phyloP scores from a whole-genome alignment of 2,797 vertebrate species.

The Poeciliopsis infans region DNA sequence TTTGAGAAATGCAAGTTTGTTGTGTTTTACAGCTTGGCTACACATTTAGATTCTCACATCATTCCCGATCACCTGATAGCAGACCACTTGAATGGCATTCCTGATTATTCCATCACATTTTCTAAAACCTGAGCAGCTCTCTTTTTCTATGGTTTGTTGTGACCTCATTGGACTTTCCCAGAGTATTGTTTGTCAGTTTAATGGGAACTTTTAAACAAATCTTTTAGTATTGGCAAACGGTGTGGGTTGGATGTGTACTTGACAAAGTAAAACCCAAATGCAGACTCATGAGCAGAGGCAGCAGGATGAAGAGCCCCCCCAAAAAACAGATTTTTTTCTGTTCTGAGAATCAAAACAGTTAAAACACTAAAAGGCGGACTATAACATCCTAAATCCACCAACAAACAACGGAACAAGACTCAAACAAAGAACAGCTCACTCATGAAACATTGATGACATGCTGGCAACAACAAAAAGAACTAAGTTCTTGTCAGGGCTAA shows the following conservation, averaged over 20 bases:
- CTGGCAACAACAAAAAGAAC: slow-evolving; percentile 8
- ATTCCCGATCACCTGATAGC: neutral
- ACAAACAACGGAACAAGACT: neutral
- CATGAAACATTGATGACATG: slow-evolving; percentile 4
- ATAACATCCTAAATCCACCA: neutral
- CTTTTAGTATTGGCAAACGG: neutral
- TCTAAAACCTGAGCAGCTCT: neutral
- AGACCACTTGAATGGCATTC: slow-evolving; percentile 8
- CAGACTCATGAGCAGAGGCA: neutral
- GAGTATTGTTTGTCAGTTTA: slow-evolving; percentile 5
- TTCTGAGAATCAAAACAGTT: neutral
- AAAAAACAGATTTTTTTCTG: neutral
- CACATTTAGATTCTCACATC: neutral
- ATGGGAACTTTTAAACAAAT: slow-evolving; percentile 13
- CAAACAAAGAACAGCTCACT: slow-evolving; percentile 1
- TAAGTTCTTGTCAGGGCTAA: neutral
- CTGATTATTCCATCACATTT: neutral
- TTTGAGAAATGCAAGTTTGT: slow-evolving; percentile 3
- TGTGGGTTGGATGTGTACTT: slow-evolving; percentile 5
- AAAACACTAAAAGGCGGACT: neutral
- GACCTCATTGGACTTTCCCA: slow-evolving; percentile 6
- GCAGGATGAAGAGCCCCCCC: neutral
- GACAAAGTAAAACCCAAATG: neutral
- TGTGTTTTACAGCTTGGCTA: too few species aligned
- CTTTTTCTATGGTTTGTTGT: neutral